Evolutionary conservation across 2,113 vertebrate genomes (phyloP).

Genomic region (Passer domesticus): DNA sequence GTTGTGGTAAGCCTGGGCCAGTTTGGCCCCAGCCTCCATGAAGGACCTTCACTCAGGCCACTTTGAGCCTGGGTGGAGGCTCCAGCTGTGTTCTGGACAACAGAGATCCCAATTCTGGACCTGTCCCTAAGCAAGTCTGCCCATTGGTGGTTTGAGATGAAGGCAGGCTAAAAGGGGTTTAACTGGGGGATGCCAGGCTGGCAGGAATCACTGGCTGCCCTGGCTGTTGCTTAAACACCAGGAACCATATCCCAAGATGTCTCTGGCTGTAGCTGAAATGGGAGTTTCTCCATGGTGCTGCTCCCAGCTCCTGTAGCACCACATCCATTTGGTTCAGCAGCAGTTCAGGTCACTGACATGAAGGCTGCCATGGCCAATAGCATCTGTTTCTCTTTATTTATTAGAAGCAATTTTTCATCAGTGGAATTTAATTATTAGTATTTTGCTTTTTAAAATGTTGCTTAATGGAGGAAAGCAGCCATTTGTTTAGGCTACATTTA

Average conservation of each 20-base stretch:
- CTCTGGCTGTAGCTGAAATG: not conserved
- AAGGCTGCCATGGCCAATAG: not conserved
- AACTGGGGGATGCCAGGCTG: not conserved
- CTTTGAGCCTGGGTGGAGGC: not conserved
- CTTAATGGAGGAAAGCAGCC: not conserved
- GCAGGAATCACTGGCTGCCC: fast-evolving
- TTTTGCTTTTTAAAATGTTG: not conserved
- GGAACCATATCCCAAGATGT: fast-evolving
- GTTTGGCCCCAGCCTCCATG: not conserved
- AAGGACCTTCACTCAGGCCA: not conserved
- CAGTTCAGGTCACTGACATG: not conserved
- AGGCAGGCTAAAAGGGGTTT: not conserved
- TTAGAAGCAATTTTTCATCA: constrained; percentile 18
- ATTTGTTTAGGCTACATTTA: constrained; percentile 30
- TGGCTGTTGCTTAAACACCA: not conserved
- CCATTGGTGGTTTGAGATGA: not conserved
- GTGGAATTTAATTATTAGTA: constrained; percentile 24
- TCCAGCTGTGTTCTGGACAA: not conserved
- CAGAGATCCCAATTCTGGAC: fast-evolving
- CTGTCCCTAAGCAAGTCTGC: not conserved
- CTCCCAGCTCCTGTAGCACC: not conserved
- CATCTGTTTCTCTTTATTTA: not conserved
- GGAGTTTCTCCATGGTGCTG: not conserved
- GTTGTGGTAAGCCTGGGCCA: not conserved
- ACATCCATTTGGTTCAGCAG: not conserved